These are phyloP conservation scores for Seira ritae DNA, from an alignment of 2,888 invertebrate species.

Conservation along the genomic window DNA sequence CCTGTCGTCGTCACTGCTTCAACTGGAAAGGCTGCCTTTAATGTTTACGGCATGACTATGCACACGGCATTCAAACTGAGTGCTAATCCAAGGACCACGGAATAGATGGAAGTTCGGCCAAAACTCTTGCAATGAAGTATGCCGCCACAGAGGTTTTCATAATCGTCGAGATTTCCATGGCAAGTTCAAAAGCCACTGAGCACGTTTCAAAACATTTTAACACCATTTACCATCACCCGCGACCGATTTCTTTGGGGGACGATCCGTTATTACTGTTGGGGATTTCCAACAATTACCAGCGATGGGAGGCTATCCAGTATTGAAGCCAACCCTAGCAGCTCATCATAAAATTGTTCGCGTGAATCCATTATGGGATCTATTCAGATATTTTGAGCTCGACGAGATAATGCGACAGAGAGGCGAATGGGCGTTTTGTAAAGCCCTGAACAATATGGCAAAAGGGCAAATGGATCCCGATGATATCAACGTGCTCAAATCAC, in stretches of 20 bases:
- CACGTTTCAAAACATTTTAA: slow-evolving; percentile 22
- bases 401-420: slow-evolving; percentile 65
- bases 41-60: slow-evolving; percentile 73
- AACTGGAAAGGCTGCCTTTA: slow-evolving; percentile 73
- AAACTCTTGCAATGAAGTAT: not conserved
- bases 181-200: slow-evolving; percentile 6
- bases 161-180: slow-evolving; percentile 53
- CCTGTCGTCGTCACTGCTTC: slow-evolving; percentile 57
- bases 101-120: not conserved
- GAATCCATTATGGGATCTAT: slow-evolving; percentile 38
- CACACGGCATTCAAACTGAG: slow-evolving; percentile 69
- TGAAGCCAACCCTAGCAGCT: slow-evolving; percentile 3
- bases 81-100: not conserved
- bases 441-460: slow-evolving; percentile 55
- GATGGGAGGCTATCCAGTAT: slow-evolving; percentile 49
- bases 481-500: slow-evolving; percentile 22
- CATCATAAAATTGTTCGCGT: not conserved
- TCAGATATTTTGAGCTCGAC: slow-evolving; percentile 33
- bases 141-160: slow-evolving; percentile 21
- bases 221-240: not conserved
- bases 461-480: slow-evolving; percentile 45
- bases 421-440: slow-evolving; percentile 49
- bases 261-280: slow-evolving; percentile 53
- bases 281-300: slow-evolving; percentile 70
- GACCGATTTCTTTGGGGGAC: slow-evolving; percentile 55